A percentile compares a stretch with the other conserved stretches of the same genome.
Evolutionary conservation across 2,888 invertebrate species (phyloP).

Genomic region (Elysia crispata): DNA sequence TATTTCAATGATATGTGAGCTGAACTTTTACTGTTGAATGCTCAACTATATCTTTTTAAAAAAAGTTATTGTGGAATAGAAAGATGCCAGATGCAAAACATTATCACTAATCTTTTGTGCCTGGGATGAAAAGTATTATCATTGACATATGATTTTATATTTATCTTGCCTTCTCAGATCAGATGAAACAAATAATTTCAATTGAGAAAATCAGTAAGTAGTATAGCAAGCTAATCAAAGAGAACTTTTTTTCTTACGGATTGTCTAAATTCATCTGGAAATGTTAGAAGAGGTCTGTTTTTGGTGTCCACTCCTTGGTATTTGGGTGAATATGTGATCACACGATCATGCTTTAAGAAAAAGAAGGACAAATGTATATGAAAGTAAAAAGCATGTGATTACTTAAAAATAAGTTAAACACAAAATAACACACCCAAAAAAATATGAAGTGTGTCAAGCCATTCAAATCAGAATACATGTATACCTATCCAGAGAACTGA

Average conservation of each 20-base stretch:
- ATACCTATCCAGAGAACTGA: too few relatives aligned
- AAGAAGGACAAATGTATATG: neutral
- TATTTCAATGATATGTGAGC: too few relatives aligned
- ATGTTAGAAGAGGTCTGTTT: conserved; percentile 62
- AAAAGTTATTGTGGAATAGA: too few relatives aligned
- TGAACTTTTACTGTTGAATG: too few relatives aligned
- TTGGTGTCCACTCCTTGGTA: conserved; percentile 67
- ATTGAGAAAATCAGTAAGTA: neutral
- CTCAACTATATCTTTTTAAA: too few relatives aligned
- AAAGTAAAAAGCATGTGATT: too few relatives aligned
- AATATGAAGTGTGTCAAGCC: neutral
- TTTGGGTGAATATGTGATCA: conserved; percentile 67
- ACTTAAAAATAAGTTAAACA: neutral
- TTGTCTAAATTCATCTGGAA: conserved; percentile 67
- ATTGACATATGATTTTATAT: too few relatives aligned
- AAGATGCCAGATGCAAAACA: too few relatives aligned
- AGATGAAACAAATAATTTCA: neutral
- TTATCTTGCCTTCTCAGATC: too few relatives aligned
- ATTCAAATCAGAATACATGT: too few relatives aligned
- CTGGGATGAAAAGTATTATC: too few relatives aligned
- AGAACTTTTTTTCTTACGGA: conserved; percentile 55
- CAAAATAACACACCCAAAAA: neutral
- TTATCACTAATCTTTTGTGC: too few relatives aligned
- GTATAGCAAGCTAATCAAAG: conserved; percentile 40
- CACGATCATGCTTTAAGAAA: conserved; percentile 64